Evolutionary conservation across 2,113 vertebrate genomes (phyloP), one percentile per base, ranked within the genome.

Genomic region (Entomyzon cyanotis): DNA sequence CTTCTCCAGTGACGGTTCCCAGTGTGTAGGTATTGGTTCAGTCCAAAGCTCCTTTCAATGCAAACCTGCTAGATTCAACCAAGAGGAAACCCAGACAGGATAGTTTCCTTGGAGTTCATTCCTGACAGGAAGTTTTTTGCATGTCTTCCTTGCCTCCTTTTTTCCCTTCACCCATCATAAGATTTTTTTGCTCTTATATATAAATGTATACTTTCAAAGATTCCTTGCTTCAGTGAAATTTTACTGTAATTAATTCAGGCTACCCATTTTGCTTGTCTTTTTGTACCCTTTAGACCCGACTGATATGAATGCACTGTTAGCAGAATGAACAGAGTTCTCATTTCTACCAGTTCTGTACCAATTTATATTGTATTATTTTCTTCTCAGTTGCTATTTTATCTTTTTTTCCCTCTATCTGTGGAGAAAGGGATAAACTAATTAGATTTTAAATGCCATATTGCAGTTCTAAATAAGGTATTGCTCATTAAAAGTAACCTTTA

Each of bases 401-500:
- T 58, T 62, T 55, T 75, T 50, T 33, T 3, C 0, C 2, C 17
- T 35, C 13, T 75, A 0, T 86, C 41, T 74, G 30, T 41, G n/a
- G 62, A 55, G 47, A 73, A 96, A 69, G 9, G 19, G 12, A 39
- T 47, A 42, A 83, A 59, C 44, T 89, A 93, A 94, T 87, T 90
- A 50, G 58, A 73, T 87, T 69, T 83, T 65, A 91, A 94, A 89
- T 92, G 78, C 47, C 65, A 67, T 41, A 30, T 46, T 83, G 27
- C 23, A 22, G 55, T 78, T 86, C 68, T 92, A 84, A 81, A 59
- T 63, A 70, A 71, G n/a, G 22, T 56, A n/a, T 67, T 63, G 25
- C 33, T 94, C 21, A 81, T 94, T 80, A 63, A 83, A 92, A 74
- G 76, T 79, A 94, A 77, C 76, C 76, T 90, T 94, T 87, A 90